Evolutionary conservation across 2,888 invertebrate genomes (phyloP), one percentile per base, ranked within the genome.

Genomic region (Globia sparganii): DNA sequence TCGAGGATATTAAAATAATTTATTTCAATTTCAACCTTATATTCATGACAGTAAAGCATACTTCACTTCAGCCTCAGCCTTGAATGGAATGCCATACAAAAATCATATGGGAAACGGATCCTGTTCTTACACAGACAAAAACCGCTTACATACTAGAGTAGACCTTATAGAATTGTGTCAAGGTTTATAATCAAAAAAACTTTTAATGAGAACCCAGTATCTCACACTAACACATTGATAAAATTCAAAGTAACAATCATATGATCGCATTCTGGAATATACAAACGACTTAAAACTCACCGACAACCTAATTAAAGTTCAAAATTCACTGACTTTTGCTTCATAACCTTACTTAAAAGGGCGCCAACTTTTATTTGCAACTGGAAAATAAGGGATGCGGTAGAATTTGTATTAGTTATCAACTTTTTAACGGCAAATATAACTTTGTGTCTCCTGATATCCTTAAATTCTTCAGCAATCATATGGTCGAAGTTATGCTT

Each of bases 21-120:
- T 71, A 87, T 43, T 34, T 53, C 13, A 93, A 87, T 88, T 84
- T 80, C n/a, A 73, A 86, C 91, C 85, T 87, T 93, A 91, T 37
- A 0, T 0, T 0, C 0, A 0, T 2, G 0, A 0, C 0, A 0
- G 31, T 91, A 93, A 74, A 86, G 80, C 69, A 68, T 43, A 91
- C 84, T 90, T 85, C 90, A 66, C 70, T 43, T 78, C 76, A 37
- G 28, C 34, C 25, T 68, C 64, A 78, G 70, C 75, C 83, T 72
- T 86, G 88, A 91, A 92, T 90, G 95, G 94, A 95, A 95, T 95
- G 94, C 92, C 92, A 94, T 92, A 95, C 95, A 94, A 93, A 95
- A 95, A 95, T 95, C 95, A 95, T 95, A 95, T 95, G 95, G 95
- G 95, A 94, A 93, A 91, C 91, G 87, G 94, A 95, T 95, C 95